Evolutionary conservation across 2,888 invertebrate species (phyloP), one percentile per base, ranked within the genome.

Genomic region (Slavum lentiscoides): DNA sequence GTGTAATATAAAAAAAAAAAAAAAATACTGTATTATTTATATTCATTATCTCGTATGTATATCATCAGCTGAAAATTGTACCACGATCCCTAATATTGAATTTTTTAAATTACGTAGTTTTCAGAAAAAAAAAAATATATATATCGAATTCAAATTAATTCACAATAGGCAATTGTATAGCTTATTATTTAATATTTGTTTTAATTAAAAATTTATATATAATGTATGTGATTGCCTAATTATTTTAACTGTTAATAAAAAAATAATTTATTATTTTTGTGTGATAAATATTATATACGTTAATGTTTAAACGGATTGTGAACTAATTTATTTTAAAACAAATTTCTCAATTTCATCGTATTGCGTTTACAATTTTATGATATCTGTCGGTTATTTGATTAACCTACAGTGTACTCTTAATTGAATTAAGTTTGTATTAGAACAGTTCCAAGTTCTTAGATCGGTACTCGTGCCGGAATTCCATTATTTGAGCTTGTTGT

Each of bases 251-350:
- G n/a, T 67, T 59, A 37, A 69, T 69, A 69, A 21, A 77, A 67
- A 61, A 30, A 68, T 59, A 68, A 62, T 62, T n/a, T 77, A 77
- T 76, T 76, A 76, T 76, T 68, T 76, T 69, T 69, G 76, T 69
- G 76, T 68, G 68, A 68, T 69, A 68, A 68, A 69, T 68, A 68
- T 53, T 68, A 59, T 76, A 37, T 49, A 30, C 30, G 39, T 68
- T 49, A 68, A 76, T 59, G 49, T 76, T 68, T 49, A 49, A 75
- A 68, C 58, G 58, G 43, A 58, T 43, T 43, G 58, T 43, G 23
- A 58, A 68, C 43, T 76, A 49, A 76, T 77, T 77, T 69, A 69
- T 77, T 77, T 69, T n/a, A 77, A 69, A 69, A 62, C 49, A 37
- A 21, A 49, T 53, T 6, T 69, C 37, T 53, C 53, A 49, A 49